Conservation (phyloP, 2,797 vertebrate species). For the Acanthornis magna region DNA sequence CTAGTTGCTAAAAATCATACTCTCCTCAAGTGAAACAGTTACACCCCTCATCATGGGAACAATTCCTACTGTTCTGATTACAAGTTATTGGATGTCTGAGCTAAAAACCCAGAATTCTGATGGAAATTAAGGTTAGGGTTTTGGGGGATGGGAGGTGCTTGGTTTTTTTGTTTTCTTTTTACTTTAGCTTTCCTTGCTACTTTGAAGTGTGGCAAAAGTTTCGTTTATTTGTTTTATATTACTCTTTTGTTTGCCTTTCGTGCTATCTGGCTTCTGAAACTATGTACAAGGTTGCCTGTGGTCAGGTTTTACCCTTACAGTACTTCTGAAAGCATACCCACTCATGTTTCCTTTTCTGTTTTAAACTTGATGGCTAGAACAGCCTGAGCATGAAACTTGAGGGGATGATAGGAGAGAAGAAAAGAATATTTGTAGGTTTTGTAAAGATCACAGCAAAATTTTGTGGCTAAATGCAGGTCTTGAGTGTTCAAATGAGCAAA, state of each 20-base stretch:
- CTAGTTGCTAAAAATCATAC: background rate
- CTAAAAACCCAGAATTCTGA: background rate
- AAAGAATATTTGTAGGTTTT: background rate
- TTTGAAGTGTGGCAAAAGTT: background rate
- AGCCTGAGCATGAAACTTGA: background rate
- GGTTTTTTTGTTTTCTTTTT: background rate
- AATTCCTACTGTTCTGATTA: background rate
- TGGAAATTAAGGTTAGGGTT: background rate
- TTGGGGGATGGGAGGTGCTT: rapidly evolving
- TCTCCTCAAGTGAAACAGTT: background rate
- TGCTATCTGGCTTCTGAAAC: background rate
- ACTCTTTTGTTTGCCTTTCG: background rate
- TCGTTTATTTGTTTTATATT: background rate
- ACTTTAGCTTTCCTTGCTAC: background rate
- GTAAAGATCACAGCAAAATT: background rate
- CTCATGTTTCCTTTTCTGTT: background rate
- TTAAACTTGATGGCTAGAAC: background rate
- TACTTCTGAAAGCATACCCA: background rate
- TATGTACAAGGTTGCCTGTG: background rate
- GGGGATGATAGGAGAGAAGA: background rate
- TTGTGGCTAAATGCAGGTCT: background rate
- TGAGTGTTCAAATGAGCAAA: background rate
- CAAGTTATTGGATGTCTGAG: background rate
- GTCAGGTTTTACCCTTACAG: background rate
- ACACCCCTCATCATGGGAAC: background rate